These are phyloP conservation scores for Cheilosia vernalis DNA, from an alignment of 2,888 invertebrate genomes.

Conservation along the genomic window DNA sequence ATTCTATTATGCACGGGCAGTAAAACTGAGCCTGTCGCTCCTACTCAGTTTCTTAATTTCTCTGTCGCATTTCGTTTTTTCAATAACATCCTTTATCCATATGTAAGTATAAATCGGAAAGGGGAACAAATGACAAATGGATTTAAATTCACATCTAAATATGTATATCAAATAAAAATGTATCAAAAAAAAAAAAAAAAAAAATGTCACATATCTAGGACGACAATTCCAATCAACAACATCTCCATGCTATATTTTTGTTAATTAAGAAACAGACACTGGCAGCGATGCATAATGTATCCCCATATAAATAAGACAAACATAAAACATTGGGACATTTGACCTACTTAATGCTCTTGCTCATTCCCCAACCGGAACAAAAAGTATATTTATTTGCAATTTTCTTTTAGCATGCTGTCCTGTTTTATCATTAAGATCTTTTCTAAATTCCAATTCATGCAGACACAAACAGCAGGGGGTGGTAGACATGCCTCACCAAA, in stretches of 20 bases:
- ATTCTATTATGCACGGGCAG: too few species aligned
- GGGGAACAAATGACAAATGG: too few species aligned
- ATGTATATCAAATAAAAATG: too few species aligned
- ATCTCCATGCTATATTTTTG: background rate
- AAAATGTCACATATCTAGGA: too few species aligned
- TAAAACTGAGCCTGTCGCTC: too few species aligned
- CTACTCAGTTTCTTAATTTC: too few species aligned
- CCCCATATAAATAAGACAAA: background rate
- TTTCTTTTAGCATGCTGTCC: background rate
- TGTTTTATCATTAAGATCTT: background rate
- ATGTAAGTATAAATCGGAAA: too few species aligned
- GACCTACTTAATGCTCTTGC: constrained; percentile 3
- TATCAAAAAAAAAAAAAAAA: too few species aligned
- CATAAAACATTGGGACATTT: background rate
- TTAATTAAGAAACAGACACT: background rate
- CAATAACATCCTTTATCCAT: too few species aligned
- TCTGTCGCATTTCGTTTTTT: too few species aligned
- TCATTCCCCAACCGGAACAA: background rate
- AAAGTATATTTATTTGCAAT: background rate
- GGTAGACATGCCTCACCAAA: constrained; percentile 1
- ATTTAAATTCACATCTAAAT: too few species aligned
- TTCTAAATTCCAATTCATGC: constrained; percentile 2
- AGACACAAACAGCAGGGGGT: constrained; percentile 4
- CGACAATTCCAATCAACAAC: too few species aligned
- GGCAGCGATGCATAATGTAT: background rate